These are phyloP conservation scores for Aphelenchoides bicaudatus DNA, from an alignment of 2,888 invertebrate species.

Conservation along the genomic window DNA sequence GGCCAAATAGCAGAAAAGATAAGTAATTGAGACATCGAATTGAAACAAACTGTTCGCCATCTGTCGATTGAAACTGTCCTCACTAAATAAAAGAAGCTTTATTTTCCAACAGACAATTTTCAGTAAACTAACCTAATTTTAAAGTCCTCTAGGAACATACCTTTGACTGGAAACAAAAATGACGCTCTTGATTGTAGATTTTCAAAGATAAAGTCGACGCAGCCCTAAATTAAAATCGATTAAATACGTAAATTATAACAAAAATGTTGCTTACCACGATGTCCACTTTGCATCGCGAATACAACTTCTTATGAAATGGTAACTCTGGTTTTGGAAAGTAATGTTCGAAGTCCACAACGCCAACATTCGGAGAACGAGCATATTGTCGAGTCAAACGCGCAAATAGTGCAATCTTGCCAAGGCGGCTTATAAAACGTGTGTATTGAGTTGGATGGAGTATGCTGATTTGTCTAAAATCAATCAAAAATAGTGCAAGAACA, in stretches of 20 bases:
- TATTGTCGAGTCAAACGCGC: conserved; percentile 6
- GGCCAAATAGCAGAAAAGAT: conserved; percentile 14
- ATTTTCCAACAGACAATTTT: neutral
- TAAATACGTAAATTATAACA: neutral
- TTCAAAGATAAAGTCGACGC: conserved; percentile 15
- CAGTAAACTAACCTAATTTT: conserved; percentile 3
- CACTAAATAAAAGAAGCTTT: neutral
- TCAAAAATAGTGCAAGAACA: too few relatives aligned
- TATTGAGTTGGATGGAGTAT: too few relatives aligned
- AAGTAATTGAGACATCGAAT: conserved; percentile 14
- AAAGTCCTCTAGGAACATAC: conserved; percentile 10
- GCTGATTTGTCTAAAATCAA: too few relatives aligned
- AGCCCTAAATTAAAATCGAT: neutral
- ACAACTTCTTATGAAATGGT: neutral
- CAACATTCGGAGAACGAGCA: conserved; percentile 11
- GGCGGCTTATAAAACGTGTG: too few relatives aligned
- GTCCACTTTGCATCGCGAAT: neutral
- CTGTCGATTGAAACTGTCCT: neutral
- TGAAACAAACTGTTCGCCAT: neutral
- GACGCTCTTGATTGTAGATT: conserved; percentile 7
- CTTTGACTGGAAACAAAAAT: conserved; percentile 8
- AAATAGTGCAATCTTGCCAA: conserved; percentile 15
- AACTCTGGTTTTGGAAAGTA: conserved; percentile 16
- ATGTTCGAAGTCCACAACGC: conserved; percentile 8
- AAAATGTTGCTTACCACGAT: neutral